Percentiles rank a stretch among this genome's conserved stretches.
Evolutionary conservation across 2,797 vertebrate species (phyloP).

Genomic region (Acomys russatus): DNA sequence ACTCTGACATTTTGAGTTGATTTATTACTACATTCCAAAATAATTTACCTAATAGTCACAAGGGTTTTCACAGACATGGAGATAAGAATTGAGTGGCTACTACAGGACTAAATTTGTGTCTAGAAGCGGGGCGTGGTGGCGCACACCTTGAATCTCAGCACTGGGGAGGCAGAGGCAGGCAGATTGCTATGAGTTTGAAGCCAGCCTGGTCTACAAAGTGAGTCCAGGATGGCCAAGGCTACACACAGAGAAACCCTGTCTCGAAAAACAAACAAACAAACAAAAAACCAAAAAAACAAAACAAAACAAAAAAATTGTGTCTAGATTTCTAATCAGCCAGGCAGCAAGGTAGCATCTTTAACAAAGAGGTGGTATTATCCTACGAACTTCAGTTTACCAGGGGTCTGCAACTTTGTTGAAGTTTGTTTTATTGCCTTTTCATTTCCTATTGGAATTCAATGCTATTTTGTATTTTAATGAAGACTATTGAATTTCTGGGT

Average conservation of each 20-base stretch:
- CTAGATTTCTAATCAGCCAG: background rate
- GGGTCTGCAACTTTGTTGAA: background rate
- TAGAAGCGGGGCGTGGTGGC: too few relatives aligned
- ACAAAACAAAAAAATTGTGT: too few relatives aligned
- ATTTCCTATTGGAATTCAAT: background rate
- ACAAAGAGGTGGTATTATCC: background rate
- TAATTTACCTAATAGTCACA: background rate
- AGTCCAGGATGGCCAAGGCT: too few relatives aligned
- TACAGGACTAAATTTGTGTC: background rate
- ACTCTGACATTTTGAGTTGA: background rate
- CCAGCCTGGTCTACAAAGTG: too few relatives aligned
- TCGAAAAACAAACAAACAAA: too few relatives aligned
- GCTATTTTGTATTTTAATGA: constrained; percentile 5
- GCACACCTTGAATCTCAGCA: too few relatives aligned
- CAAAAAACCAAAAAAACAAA: too few relatives aligned
- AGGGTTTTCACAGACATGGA: background rate
- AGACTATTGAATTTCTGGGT: background rate
- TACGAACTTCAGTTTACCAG: background rate
- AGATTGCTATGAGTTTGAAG: too few relatives aligned
- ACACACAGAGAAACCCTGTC: too few relatives aligned
- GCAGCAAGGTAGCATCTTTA: background rate
- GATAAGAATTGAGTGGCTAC: background rate
- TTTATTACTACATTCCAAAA: background rate
- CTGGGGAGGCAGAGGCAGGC: too few relatives aligned
- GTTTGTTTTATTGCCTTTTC: constrained; percentile 4